Evolutionary conservation across 2,797 vertebrate genomes (phyloP).

Genomic region (Rousettus madagascariensis): DNA sequence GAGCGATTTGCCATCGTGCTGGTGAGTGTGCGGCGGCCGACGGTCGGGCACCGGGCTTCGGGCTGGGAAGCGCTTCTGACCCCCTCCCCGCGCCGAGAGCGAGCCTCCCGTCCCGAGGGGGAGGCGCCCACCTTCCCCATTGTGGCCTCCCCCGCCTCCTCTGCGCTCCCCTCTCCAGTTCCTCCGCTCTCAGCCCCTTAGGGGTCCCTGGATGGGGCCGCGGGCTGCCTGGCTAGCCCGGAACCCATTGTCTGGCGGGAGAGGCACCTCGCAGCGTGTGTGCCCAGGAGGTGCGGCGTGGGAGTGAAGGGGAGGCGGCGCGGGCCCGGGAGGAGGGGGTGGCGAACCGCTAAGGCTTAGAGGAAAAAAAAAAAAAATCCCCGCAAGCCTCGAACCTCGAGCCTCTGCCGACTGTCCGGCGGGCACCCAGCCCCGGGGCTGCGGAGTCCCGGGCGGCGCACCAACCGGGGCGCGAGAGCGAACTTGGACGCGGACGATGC

Average conservation of each 20-base stretch:
- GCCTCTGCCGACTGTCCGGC: background rate
- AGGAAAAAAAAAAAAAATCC: background rate
- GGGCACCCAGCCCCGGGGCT: background rate
- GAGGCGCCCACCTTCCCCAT: constrained; percentile 38
- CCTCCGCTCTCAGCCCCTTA: background rate
- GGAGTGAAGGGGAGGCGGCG: constrained; percentile 48
- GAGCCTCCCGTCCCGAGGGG: background rate
- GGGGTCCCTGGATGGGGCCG: background rate
- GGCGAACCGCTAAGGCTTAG: background rate
- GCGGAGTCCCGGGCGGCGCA: background rate
- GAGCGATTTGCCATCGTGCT: constrained; percentile 95
- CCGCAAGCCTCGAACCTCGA: background rate
- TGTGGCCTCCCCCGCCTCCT: background rate
- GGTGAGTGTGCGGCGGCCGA: constrained; percentile 83
- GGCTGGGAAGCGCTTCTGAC: background rate
- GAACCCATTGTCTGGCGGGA: constrained; percentile 82
- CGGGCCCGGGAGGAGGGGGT: background rate
- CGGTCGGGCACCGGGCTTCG: background rate
- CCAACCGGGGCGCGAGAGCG: background rate
- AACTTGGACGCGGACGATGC: constrained; percentile 53
- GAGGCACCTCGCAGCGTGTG: constrained; percentile 61
- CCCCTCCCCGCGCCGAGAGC: background rate
- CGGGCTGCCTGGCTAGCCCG: background rate
- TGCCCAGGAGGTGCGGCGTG: constrained; percentile 60
- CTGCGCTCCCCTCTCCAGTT: rapidly evolving